Percentiles rank a stretch among this genome's conserved stretches.
phyloP scores from a whole-genome alignment of 1,140 invertebrate species.

The Camponotus vicinus region DNA sequence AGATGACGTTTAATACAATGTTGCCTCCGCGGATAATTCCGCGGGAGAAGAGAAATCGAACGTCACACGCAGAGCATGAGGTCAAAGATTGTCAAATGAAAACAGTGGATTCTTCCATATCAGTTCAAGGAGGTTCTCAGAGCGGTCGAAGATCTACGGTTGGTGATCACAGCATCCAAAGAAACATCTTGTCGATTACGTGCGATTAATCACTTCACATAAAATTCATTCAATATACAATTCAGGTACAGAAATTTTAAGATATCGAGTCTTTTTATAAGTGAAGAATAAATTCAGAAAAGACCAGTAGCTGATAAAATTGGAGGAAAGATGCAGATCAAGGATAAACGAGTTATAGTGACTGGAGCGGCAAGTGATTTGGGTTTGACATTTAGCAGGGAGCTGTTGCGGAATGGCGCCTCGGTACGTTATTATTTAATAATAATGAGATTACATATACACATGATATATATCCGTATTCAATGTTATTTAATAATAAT shows the following conservation, averaged over 20 bases:
- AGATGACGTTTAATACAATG: neutral
- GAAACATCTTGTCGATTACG: neutral
- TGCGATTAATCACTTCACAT: neutral
- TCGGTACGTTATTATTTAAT: slow-evolving; percentile 78
- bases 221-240: neutral
- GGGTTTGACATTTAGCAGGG: slow-evolving; percentile 84
- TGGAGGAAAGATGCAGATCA: slow-evolving; percentile 78
- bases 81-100: slow-evolving; percentile 66
- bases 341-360: slow-evolving; percentile 85
- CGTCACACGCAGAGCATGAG: slow-evolving; percentile 43
- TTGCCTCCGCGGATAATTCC: slow-evolving; percentile 5
- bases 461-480: neutral
- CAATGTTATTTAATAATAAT: neutral
- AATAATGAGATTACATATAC: neutral
- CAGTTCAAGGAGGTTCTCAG: slow-evolving; percentile 14
- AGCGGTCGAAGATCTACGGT: neutral
- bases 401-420: slow-evolving; percentile 84
- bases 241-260: neutral
- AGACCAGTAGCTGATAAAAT: neutral
- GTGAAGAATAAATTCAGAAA: neutral
- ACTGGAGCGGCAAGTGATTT: slow-evolving; percentile 85
- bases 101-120: slow-evolving; percentile 56
- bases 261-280: neutral
- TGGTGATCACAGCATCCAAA: slow-evolving; percentile 23
- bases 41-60: slow-evolving; percentile 20